A percentile compares a stretch with the other conserved stretches of the same genome.
phyloP scores from a whole-genome alignment of 2,113 vertebrate genomes.

The Poeciliopsis occidentalis region DNA sequence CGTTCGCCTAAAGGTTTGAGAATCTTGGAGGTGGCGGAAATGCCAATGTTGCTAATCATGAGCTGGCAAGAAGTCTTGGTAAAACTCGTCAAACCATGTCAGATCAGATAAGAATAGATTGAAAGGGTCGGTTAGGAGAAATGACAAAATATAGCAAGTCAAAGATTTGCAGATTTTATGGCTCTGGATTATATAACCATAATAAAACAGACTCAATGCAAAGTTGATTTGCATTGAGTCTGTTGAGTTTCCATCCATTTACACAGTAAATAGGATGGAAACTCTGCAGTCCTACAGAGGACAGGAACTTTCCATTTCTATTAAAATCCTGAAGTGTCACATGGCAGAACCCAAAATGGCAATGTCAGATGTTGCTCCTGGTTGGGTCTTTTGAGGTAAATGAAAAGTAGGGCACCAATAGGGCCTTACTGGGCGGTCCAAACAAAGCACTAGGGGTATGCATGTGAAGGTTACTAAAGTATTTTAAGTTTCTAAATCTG shows the following conservation, averaged over 20 bases:
- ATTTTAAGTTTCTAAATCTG: constrained; percentile 28
- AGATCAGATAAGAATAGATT: constrained; percentile 13
- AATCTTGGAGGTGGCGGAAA: background rate
- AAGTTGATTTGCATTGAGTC: too few relatives aligned
- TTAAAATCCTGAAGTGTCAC: constrained; percentile 71
- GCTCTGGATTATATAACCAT: background rate
- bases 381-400: constrained; percentile 63
- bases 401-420: constrained; percentile 67
- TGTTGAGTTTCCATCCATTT: too few relatives aligned
- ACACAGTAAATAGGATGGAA: constrained; percentile 56
- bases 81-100: background rate
- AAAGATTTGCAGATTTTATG: background rate
- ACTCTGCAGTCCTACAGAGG: constrained; percentile 49
- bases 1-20: background rate
- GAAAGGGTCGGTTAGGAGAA: constrained; percentile 3
- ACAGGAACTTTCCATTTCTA: constrained; percentile 73
- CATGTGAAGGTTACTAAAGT: constrained; percentile 41
- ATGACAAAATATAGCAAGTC: background rate
- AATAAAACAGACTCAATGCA: background rate
- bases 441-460: constrained; percentile 40
- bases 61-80: background rate
- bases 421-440: constrained; percentile 49
- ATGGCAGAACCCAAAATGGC: constrained; percentile 71
- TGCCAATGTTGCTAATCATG: background rate
- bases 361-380: constrained; percentile 69